These are phyloP conservation scores for Epinephelus malabaricus DNA, from an alignment of 2,797 vertebrate species.

Conservation along the genomic window DNA sequence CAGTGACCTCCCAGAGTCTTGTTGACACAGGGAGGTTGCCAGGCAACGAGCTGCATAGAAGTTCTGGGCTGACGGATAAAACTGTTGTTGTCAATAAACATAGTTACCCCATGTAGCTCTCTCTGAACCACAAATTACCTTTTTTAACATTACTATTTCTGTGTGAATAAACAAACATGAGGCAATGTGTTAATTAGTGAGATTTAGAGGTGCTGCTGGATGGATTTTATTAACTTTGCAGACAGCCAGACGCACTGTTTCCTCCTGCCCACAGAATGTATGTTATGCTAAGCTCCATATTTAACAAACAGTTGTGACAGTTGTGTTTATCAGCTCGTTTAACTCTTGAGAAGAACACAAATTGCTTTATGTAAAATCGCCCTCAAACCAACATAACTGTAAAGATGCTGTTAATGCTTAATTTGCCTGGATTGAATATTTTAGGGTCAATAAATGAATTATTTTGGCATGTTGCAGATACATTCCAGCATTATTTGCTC, in stretches of 20 bases:
- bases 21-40: too few relatives aligned
- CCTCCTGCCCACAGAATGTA: background rate
- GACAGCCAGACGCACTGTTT: background rate
- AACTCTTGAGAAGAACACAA: background rate
- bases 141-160: background rate
- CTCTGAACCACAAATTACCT: background rate
- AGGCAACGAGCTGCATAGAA: too few relatives aligned
- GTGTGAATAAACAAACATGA: too few relatives aligned
- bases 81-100: too few relatives aligned
- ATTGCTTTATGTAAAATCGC: constrained; percentile 6
- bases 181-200: too few relatives aligned
- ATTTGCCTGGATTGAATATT: background rate
- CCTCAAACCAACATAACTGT: background rate
- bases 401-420: background rate
- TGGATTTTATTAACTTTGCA: background rate
- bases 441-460: background rate
- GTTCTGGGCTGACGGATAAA: too few relatives aligned
- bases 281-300: background rate
- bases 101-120: background rate
- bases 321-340: background rate
- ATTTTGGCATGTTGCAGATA: background rate
- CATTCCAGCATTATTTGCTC: background rate
- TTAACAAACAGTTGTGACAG: background rate
- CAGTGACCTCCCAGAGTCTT: background rate
- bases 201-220: background rate